Evolutionary conservation across 2,113 vertebrate genomes (phyloP).

Genomic region (Thunnus thynnus): DNA sequence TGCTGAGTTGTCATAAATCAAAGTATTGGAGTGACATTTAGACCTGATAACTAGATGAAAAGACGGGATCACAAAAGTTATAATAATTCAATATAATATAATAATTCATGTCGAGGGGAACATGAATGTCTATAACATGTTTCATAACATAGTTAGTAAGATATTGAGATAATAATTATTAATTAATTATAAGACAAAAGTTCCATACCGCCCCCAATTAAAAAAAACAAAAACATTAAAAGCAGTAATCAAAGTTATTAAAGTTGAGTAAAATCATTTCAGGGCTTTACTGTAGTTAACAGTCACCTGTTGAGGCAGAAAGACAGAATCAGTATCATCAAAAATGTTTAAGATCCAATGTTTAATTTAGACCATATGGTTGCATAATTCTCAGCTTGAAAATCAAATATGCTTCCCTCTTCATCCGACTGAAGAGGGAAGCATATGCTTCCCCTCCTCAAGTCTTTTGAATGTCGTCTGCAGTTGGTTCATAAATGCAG

Average conservation of each 20-base stretch:
- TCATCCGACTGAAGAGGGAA: slow-evolving; percentile 39
- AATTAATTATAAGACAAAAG: too few relatives aligned
- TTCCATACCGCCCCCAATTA: too few relatives aligned
- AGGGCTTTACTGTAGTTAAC: neutral
- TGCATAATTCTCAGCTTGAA: slow-evolving; percentile 26
- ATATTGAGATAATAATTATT: too few relatives aligned
- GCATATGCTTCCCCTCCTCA: slow-evolving; percentile 34
- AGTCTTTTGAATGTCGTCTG: slow-evolving; percentile 45
- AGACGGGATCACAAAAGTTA: too few relatives aligned
- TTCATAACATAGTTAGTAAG: too few relatives aligned
- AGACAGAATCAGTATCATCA: neutral
- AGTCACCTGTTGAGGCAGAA: neutral
- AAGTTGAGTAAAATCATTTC: neutral
- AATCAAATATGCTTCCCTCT: slow-evolving; percentile 29
- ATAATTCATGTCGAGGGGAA: too few relatives aligned
- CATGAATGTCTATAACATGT: too few relatives aligned
- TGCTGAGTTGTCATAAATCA: too few relatives aligned
- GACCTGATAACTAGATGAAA: too few relatives aligned
- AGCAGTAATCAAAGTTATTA: neutral
- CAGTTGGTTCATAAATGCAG: slow-evolving; percentile 51
- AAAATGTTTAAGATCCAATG: slow-evolving; percentile 3
- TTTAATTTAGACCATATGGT: slow-evolving; percentile 10
- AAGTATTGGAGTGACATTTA: too few relatives aligned
- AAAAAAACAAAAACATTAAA: too few relatives aligned
- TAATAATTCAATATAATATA: too few relatives aligned